Base-by-base conservation (phyloP, 1,140 invertebrate species). In the Lordiphosa mommai region DNA sequence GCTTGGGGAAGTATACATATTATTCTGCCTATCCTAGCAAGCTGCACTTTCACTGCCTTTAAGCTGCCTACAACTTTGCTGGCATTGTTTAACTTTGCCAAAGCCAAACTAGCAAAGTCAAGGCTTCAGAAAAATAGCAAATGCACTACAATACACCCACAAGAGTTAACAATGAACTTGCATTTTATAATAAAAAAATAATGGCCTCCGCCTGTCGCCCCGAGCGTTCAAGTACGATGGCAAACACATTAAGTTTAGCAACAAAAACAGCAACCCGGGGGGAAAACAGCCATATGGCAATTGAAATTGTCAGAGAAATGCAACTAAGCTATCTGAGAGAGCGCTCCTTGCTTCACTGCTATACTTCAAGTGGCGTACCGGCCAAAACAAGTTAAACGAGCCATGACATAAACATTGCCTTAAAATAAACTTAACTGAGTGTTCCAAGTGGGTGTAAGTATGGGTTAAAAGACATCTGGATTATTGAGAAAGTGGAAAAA, bases 11-110 rank as follows among this genome's bases (percentile, higher is more conserved):
- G 51, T 8, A 30, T 30, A 49, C 38, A 51, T 59, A 55, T 64
- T 66, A 69, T 71, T 12, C 47, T 48, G 58, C 57, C 60, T 67
- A 53, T 58, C 41, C 48, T 50, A 50, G 46, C 58, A 84, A 80
- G 67, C 77, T 84, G 58, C 72, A 84, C 77, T 84, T 82, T 84
- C 77, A 84, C 77, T 82, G 72, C 38, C 58, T 60, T 14, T 48
- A 50, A 20, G 9, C 20, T 5, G 9, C 1, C 12, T 16, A 38
- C 5, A 38, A 17, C 36, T 38, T 38, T 38, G 14, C 14, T 16
- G 17, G n/a, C 33, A 36, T 49, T 49, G 33, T 49, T 33, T 34
- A n/a, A 20, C 30, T 23, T 33, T 27, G 27, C 7, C 20, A 36
- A 48, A 43, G 27, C 10, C 23, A 29, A 44, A 44, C 30, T 33